Conservation (phyloP, 2,797 vertebrate species). For the Diceros bicornis region DNA sequence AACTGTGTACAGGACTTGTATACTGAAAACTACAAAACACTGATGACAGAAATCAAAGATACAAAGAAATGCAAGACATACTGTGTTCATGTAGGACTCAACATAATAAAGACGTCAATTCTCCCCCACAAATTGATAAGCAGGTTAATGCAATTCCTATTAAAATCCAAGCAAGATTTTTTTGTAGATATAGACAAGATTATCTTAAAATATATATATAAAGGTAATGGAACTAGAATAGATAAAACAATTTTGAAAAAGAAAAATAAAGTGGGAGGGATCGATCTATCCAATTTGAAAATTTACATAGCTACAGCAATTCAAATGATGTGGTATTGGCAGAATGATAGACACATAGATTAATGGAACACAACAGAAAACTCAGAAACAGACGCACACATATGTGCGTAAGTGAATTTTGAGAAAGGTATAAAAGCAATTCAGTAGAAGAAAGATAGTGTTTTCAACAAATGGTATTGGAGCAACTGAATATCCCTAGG, state of each 20-base stretch:
- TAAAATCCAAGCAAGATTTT: neutral
- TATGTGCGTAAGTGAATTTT: neutral
- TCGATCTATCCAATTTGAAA: neutral
- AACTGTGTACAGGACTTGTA: neutral
- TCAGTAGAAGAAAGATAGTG: neutral
- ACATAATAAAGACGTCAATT: neutral
- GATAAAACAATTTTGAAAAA: slow-evolving; percentile 39
- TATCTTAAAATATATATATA: neutral
- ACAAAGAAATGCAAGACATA: slow-evolving; percentile 12
- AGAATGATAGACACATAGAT: neutral
- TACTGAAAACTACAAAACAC: neutral
- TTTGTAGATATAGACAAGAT: neutral
- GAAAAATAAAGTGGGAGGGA: neutral
- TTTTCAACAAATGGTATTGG: neutral
- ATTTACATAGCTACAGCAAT: neutral
- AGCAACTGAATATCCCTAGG: neutral
- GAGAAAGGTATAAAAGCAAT: neutral
- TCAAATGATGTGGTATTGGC: neutral
- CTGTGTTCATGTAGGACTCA: neutral
- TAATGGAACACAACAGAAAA: neutral
- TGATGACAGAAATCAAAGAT: slow-evolving; percentile 30
- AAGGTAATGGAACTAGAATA: neutral
- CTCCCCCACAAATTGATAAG: neutral
- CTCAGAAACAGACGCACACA: neutral
- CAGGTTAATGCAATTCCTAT: neutral